Evolutionary conservation across 1,140 invertebrate genomes (phyloP), one percentile per base, ranked within the genome.

Genomic region (Drusus annulatus): DNA sequence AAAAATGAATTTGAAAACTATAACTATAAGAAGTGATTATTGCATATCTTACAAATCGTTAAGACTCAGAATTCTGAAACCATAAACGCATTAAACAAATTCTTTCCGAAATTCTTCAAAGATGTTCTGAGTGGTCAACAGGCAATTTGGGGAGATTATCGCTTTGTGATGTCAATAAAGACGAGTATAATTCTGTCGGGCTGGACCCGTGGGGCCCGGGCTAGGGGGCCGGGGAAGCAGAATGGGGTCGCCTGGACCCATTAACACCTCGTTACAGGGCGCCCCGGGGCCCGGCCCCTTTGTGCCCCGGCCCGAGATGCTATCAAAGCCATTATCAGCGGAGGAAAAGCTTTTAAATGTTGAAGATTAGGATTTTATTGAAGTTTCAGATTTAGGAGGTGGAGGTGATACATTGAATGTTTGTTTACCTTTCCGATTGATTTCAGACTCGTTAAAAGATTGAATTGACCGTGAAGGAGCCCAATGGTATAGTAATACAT

Each of bases 221-320:
- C 25, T 3, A 51, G 17, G 68, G 68, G 52, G 8, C 54, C 23
- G n/a, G 10, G 54, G 15, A 10, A 1, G 28, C n/a, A n/a, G 62
- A 65, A 65, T 28, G 45, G 69, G 69, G 69, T 52, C 69, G 17
- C n/a, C 17, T 10, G 71, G 71, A 16, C 7, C 71, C 71, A 75
- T 75, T 75, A 75, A 75, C 71, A 75, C 71, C 71, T 75, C 71
- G 71, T 75, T 58, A 75, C 19, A 54, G 52, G 52, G 71, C 15
- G 71, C n/a, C 15, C 36, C 31, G 25, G 31, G 28, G 15, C 65
- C 45, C 68, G 31, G 31, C 68, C 68, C 71, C 54, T 31, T 54
- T 23, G 10, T 15, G 69, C n/a, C 6, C 19, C 51, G 10, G 25
- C 7, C 69, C 63, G 63, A 21, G 62, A 68, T 52, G 45, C 17